Conservation (phyloP, 2,888 invertebrate genomes). For the Aradus depressus region DNA sequence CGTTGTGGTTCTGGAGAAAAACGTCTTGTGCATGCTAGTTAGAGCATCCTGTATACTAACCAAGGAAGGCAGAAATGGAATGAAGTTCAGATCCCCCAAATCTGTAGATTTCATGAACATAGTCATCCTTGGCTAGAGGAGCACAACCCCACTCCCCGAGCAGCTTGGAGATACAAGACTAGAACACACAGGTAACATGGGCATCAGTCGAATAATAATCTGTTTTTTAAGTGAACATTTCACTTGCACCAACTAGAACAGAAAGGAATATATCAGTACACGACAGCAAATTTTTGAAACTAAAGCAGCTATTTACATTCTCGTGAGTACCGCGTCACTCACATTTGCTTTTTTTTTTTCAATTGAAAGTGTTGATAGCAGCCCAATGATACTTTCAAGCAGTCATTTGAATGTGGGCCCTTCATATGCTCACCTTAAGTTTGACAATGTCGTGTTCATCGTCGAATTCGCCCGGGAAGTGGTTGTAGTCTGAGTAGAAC, state of each 20-base stretch:
- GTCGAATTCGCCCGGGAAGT: slow-evolving; percentile 78
- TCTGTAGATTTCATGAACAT: slow-evolving; percentile 87
- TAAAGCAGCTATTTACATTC: too few relatives aligned
- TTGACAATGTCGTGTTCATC: slow-evolving; percentile 81
- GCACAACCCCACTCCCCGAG: slow-evolving; percentile 77
- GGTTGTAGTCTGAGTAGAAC: slow-evolving; percentile 77
- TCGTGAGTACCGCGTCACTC: too few relatives aligned
- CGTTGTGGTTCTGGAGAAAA: too few relatives aligned
- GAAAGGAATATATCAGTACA: too few relatives aligned
- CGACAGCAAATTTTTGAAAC: too few relatives aligned
- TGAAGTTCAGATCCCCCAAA: slow-evolving; percentile 93
- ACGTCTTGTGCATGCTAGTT: too few relatives aligned
- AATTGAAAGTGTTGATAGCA: too few relatives aligned
- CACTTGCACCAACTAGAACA: not conserved
- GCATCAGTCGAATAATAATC: not conserved
- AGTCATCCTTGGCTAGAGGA: slow-evolving; percentile 73
- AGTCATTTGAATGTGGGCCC: too few relatives aligned
- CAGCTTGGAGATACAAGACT: slow-evolving; percentile 54
- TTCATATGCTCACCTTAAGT: slow-evolving; percentile 60
- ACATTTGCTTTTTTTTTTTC: too few relatives aligned
- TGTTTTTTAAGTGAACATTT: not conserved
- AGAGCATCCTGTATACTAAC: slow-evolving; percentile 35
- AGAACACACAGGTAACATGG: slow-evolving; percentile 22
- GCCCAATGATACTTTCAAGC: too few relatives aligned
- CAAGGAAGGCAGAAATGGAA: slow-evolving; percentile 81